Evolutionary conservation across 2,113 vertebrate genomes (phyloP), one percentile per base, ranked within the genome.

Genomic region (Mobula hypostoma): DNA sequence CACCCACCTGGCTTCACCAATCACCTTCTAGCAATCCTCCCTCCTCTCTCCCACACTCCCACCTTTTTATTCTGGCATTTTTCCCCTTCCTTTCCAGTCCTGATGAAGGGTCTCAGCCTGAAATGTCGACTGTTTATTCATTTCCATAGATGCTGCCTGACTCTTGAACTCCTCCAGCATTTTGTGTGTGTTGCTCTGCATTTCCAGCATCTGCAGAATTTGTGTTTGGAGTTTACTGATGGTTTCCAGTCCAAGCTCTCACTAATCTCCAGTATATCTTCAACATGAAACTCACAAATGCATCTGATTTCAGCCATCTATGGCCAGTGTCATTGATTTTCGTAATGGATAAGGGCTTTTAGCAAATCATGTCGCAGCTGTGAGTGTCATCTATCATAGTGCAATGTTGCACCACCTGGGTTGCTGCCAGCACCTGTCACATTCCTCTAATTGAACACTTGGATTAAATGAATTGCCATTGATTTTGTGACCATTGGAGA

Each of bases 401-500:
- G 72, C 2, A 17, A 14, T 12, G 19, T 27, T 72, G 70, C 21
- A 2, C 56, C 27, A 15, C 4, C 27, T 74, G 11, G 21, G 70
- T 72, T 74, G 36, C 15, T 27, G 90, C 90, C 90, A 93, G 36
- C 19, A 76, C 32, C 61, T 90, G 29, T 90, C 36, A 74, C 70
- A 74, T 74, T 93, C 32, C 21, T 74, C 17, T 74, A 93, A 93
- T 48, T 93, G 1, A 93, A 14, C 40, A 93, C 29, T 93, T 72
- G 63, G 90, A 93, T 93, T 93, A 72, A 93, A 93, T 40, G 32
- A 68, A 93, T 93, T 93, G 36, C 2, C 8, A 48, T 74, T 74
- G 15, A 72, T 72, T 74, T 70, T 61, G 21, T 72, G 2, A 93
- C 36, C 48, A 72, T 93, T 48, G 19, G 68, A 72, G n/a, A 93